Evolutionary conservation across 2,113 vertebrate genomes (phyloP), one percentile per base, ranked within the genome.

Genomic region (Solenodon paradoxus): DNA sequence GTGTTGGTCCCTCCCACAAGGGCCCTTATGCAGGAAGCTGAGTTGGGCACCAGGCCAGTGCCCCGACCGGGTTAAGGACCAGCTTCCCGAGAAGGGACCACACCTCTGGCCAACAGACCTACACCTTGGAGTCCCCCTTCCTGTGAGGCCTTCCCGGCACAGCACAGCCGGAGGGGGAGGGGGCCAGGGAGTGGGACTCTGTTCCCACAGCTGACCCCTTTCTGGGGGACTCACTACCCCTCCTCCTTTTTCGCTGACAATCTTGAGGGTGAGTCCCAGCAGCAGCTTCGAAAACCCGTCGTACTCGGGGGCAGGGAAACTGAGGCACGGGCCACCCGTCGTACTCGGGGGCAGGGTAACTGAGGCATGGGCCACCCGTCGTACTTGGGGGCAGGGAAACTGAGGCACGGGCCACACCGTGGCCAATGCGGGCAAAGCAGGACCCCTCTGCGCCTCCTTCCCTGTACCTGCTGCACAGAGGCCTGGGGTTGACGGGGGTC

Each of bases 31-130:
- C 80, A 91, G 96, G 96, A 96, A 93, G 79, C 28, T 0, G 28
- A 80, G 88, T 88, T 93, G 91, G 87, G 77, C 88, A 88, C 89
- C 59, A 82, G 95, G 93, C 97, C 91, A 74, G 55, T 24, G 71
- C 88, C 88, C 89, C 19, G 7, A 88, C 68, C 24, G 19, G 97
- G 97, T 97, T 96, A 97, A 97, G 97, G 9, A 92, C 97, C 95
- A 96, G 95, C 97, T 97, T 97, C 95, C 97, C 79, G 90, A 83
- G 95, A 61, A 94, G 63, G 80, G 61, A 94, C 78, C 32, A 42
- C 49, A 16, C 71, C 91, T 95, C 96, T 59, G 83, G 95, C 88
- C 82, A 13, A 45, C 47, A 74, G 24, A 64, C 80, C 69, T 61
- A 22, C 59, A 63, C 30, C 78, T 66, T 7, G 22, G 79, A 83